These are phyloP conservation scores for Antennarius striatus DNA, from an alignment of 2,113 vertebrate species.

Conservation along the genomic window DNA sequence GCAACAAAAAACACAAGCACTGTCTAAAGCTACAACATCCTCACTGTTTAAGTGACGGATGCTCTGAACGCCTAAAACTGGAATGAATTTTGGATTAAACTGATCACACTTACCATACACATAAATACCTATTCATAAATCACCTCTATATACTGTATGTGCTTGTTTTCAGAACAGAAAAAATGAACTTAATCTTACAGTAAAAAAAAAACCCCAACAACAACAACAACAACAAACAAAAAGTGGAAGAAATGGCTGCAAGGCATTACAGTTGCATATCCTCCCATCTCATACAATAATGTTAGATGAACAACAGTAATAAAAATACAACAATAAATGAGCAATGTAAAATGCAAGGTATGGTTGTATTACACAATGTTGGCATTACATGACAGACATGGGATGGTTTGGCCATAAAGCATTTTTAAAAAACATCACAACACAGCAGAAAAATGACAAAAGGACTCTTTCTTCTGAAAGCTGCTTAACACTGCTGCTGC, in stretches of 20 bases:
- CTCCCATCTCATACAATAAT: slow-evolving; percentile 49
- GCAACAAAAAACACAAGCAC: slow-evolving; percentile 15
- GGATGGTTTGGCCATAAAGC: slow-evolving; percentile 39
- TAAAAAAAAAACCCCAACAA: slow-evolving; percentile 2
- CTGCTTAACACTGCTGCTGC: slow-evolving; percentile 54
- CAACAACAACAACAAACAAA: not conserved
- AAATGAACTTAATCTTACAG: not conserved
- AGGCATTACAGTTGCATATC: slow-evolving; percentile 45
- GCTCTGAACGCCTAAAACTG: slow-evolving; percentile 23
- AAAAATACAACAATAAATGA: slow-evolving; percentile 69
- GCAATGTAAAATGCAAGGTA: slow-evolving; percentile 59
- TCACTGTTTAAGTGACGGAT: slow-evolving; percentile 28
- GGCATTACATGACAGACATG: slow-evolving; percentile 51
- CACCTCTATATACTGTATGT: slow-evolving; percentile 64
- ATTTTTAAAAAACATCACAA: slow-evolving; percentile 51
- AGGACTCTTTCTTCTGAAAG: slow-evolving; percentile 11
- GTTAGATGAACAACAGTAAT: slow-evolving; percentile 68
- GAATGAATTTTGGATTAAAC: slow-evolving; percentile 47
- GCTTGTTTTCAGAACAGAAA: slow-evolving; percentile 71
- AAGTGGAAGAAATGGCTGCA: slow-evolving; percentile 34
- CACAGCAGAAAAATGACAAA: slow-evolving; percentile 29
- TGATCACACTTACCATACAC: slow-evolving; percentile 57
- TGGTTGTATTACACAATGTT: slow-evolving; percentile 56
- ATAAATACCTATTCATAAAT: slow-evolving; percentile 73
- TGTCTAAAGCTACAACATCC: slow-evolving; percentile 28